Percentiles rank a stretch among this genome's conserved stretches.
Evolutionary conservation across 2,888 invertebrate species (phyloP).

Genomic region (Venusia cambrica): DNA sequence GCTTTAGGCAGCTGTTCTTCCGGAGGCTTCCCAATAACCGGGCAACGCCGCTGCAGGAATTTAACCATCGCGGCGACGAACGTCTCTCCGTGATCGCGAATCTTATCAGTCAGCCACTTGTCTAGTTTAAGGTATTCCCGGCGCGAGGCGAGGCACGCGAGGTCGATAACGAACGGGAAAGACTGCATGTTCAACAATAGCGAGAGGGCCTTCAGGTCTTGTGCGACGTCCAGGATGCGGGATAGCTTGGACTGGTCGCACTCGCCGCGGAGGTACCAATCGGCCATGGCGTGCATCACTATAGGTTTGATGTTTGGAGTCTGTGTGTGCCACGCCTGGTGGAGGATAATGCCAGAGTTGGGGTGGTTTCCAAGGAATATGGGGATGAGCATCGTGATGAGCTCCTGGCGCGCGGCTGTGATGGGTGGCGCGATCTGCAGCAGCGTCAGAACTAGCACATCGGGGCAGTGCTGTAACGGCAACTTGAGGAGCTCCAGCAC

Average conservation of each 20-base stretch:
- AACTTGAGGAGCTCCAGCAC: conserved; percentile 95
- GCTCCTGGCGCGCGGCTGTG: conserved; percentile 90
- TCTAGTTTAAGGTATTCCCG: conserved; percentile 98
- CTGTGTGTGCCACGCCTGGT: conserved; percentile 96
- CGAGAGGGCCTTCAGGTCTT: conserved; percentile 95
- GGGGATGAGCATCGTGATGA: conserved; percentile 93
- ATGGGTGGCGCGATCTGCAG: conserved; percentile 92
- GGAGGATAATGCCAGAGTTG: conserved; percentile 97
- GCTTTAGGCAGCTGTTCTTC: conserved; percentile 92
- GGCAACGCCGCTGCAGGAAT: conserved; percentile 93
- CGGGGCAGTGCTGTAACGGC: conserved; percentile 96
- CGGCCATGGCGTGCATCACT: conserved; percentile 98
- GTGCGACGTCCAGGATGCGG: conserved; percentile 97
- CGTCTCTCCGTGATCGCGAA: conserved; percentile 96
- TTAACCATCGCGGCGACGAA: conserved; percentile 93
- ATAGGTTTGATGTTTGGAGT: conserved; percentile 87
- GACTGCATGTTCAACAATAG: conserved; percentile 94
- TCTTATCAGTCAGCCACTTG: conserved; percentile 99
- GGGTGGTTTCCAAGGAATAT: conserved; percentile 97
- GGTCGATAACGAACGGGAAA: conserved; percentile 97
- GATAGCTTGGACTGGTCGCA: conserved; percentile 96
- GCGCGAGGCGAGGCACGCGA: conserved; percentile 97
- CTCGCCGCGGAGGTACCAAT: conserved; percentile 96
- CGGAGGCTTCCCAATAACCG: conserved; percentile 88
- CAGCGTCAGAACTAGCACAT: conserved; percentile 93